Percentiles rank a stretch among this genome's conserved stretches.
Conservation (phyloP, 2,888 invertebrate species). For the Lucinisca nassula region DNA sequence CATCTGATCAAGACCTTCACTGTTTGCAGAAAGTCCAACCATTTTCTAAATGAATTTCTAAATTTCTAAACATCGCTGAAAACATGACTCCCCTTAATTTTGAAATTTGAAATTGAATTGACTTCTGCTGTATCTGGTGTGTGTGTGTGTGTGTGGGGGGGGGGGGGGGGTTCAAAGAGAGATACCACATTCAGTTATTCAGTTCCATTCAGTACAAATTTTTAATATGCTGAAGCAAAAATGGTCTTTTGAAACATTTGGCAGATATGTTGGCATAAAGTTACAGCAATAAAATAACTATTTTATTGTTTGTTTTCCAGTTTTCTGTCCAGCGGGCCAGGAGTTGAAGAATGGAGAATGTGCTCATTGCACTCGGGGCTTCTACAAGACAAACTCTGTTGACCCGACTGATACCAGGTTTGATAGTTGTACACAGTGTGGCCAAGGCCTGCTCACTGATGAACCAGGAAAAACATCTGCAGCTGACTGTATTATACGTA, state of each 20-base stretch:
- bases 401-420: not conserved
- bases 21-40: too few species aligned
- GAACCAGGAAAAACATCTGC: not conserved
- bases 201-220: too few species aligned
- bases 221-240: too few species aligned
- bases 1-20: too few species aligned
- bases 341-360: constrained; percentile 7
- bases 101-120: not conserved
- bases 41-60: too few species aligned
- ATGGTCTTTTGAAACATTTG: not conserved
- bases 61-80: too few species aligned
- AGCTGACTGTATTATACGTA: constrained; percentile 23
- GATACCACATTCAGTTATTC: too few species aligned
- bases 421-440: constrained; percentile 8
- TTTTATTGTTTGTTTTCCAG: constrained; percentile 2
- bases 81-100: not conserved
- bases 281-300: too few species aligned
- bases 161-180: not conserved
- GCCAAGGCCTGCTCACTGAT: not conserved
- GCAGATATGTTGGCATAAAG: not conserved
- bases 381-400: constrained; percentile 18
- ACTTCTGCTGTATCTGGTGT: not conserved
- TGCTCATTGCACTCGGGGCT: not conserved
- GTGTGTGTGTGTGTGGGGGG: not conserved
- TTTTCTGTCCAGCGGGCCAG: constrained; percentile 12